phyloP scores from a whole-genome alignment of 2,888 invertebrate species.

The Tetramorium bicarinatum region DNA sequence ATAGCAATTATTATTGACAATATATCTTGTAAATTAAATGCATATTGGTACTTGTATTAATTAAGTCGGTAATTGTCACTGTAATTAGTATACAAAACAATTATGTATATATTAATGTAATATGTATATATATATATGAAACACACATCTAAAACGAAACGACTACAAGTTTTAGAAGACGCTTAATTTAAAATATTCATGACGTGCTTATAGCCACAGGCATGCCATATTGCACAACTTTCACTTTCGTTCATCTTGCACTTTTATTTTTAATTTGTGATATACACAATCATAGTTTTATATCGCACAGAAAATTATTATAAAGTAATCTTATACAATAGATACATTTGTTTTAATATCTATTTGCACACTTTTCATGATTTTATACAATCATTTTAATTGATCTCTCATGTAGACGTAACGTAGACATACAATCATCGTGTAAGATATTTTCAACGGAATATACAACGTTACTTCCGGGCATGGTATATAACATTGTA shows the following conservation, averaged over 20 bases:
- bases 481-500: neutral
- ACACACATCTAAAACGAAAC: slow-evolving; percentile 42
- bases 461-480: neutral
- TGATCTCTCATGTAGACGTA: slow-evolving; percentile 2
- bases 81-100: slow-evolving; percentile 59
- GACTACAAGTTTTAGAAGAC: slow-evolving; percentile 37
- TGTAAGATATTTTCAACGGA: slow-evolving; percentile 20
- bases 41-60: slow-evolving; percentile 54
- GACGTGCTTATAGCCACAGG: neutral
- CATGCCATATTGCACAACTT: slow-evolving; percentile 64
- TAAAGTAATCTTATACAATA: slow-evolving; percentile 50
- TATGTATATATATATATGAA: slow-evolving; percentile 56
- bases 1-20: slow-evolving; percentile 68
- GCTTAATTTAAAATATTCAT: slow-evolving; percentile 26
- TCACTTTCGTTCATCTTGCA: slow-evolving; percentile 44
- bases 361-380: slow-evolving; percentile 18
- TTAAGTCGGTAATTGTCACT: slow-evolving; percentile 58
- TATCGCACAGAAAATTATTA: slow-evolving; percentile 55
- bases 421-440: slow-evolving; percentile 8
- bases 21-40: slow-evolving; percentile 65
- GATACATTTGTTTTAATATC: slow-evolving; percentile 58
- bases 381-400: slow-evolving; percentile 34
- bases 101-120: slow-evolving; percentile 69
- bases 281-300: slow-evolving; percentile 43
- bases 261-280: slow-evolving; percentile 50